These are phyloP conservation scores for Aphelocoma californica DNA, from an alignment of 2,797 vertebrate genomes.

Conservation along the genomic window DNA sequence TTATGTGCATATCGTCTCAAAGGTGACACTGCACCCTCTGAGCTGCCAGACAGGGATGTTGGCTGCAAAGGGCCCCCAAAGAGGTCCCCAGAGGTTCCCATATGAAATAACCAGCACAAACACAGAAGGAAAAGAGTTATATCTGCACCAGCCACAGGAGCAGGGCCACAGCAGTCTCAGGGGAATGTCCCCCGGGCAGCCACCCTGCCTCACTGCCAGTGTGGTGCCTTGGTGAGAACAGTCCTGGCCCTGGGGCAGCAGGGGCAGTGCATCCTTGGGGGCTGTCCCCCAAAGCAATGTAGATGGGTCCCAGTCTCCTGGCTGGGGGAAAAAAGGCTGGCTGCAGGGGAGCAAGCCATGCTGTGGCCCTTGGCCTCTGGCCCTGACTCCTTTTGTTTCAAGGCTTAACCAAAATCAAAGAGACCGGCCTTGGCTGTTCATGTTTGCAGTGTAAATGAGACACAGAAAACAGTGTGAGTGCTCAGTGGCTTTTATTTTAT, in stretches of 20 bases:
- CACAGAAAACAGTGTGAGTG: background rate
- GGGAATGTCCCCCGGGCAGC: fast-evolving
- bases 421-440: fast-evolving
- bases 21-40: background rate
- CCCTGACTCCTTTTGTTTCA: background rate
- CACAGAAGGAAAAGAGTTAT: background rate
- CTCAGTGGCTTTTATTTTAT: background rate
- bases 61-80: background rate
- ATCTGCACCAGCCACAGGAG: background rate
- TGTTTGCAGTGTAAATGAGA: background rate
- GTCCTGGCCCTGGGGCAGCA: background rate
- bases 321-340: background rate
- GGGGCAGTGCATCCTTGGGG: background rate
- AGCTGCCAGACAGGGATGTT: background rate
- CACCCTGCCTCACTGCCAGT: background rate
- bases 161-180: background rate
- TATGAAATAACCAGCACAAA: background rate
- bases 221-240: background rate
- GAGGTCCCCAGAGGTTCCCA: background rate
- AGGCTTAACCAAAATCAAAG: background rate
- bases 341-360: background rate
- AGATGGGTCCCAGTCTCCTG: background rate
- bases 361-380: background rate
- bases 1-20: background rate
- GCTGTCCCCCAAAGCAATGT: background rate